Base-by-base conservation (phyloP, 2,113 vertebrate species). In the Syrmaticus mikado region DNA sequence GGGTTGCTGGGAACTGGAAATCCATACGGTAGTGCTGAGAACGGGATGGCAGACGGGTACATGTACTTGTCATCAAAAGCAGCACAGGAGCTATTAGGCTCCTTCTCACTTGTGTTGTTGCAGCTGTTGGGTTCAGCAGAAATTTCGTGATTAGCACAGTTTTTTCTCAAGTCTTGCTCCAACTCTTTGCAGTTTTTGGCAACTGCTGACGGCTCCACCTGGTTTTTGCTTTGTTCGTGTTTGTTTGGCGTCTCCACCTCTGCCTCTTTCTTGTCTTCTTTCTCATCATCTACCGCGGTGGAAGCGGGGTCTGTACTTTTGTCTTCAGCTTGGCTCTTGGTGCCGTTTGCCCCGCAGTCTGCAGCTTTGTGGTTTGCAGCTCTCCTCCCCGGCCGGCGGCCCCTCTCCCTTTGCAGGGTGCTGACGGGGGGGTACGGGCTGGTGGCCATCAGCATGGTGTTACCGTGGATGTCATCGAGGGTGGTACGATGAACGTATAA, bases 381-480 rank as follows among this genome's bases (percentile, higher is more conserved):
- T 62, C 98, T 98, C 72, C 98, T 98, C 43, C 98, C 98, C 1
- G 98, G 97, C 67, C 98, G 97, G 8, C 98, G 98, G 1, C 97
- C 98, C 87, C 98, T 96, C 97, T 99, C 99, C 88, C 98, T 98
- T 21, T 99, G 98, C 95, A 99, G 95, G 0, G 97, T 98, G 95
- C 98, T 97, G 74, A 98, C 97, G 2, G 98, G 97, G 4, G 98
- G 98, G 70, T 98, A 98, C 0, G 98, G 98, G 81, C 97, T 97
- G 30, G 97, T 84, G 8, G 99, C 98, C 98, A 98, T 98, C 5
- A 99, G 96, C 79, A 98, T 91, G 70, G 98, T 85, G 94, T 98
- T 99, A 85, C 98, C 97, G 3, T 98, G 98, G 61, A 99, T 97
- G 45, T 98, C 98, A 24, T 98, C 98, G 11, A 99, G 90, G 34